Conservation (phyloP, 1,140 invertebrate genomes). For the Drosophila yakuba region DNA sequence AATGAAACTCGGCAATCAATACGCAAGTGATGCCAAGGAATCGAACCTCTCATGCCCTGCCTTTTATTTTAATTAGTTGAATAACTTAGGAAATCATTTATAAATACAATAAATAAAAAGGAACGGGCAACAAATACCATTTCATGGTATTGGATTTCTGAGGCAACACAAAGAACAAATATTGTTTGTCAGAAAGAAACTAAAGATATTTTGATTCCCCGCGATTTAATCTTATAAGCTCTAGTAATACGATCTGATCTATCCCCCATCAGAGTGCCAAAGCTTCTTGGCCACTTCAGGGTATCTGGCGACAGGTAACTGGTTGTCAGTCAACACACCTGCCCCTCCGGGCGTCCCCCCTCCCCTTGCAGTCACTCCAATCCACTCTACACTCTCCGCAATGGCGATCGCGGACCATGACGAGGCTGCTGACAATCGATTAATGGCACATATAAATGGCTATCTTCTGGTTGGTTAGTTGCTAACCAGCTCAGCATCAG, state of each 20-base stretch:
- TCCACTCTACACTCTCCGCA: conserved; percentile 17
- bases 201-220: background rate
- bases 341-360: background rate
- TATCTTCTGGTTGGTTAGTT: conserved; percentile 75
- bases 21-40: background rate
- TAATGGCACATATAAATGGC: conserved; percentile 81
- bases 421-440: conserved; percentile 79
- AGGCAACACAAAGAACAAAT: background rate
- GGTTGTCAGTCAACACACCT: conserved; percentile 53
- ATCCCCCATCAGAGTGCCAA: background rate
- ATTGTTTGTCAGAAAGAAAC: conserved; percentile 3
- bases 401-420: conserved; percentile 62
- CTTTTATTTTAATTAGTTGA: background rate
- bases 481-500: conserved; percentile 24
- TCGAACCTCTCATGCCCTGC: conserved; percentile 15
- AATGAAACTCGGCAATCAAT: conserved; percentile 61
- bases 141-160: background rate
- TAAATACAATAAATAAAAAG: no score
- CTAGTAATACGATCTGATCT: conserved; percentile 13
- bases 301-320: conserved; percentile 53
- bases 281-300: conserved; percentile 14
- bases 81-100: background rate
- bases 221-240: background rate
- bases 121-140: background rate
- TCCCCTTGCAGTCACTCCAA: conserved; percentile 3